A percentile compares a stretch with the other conserved stretches of the same genome.
phyloP scores from a whole-genome alignment of 2,113 vertebrate species.

The Phycodurus eques region DNA sequence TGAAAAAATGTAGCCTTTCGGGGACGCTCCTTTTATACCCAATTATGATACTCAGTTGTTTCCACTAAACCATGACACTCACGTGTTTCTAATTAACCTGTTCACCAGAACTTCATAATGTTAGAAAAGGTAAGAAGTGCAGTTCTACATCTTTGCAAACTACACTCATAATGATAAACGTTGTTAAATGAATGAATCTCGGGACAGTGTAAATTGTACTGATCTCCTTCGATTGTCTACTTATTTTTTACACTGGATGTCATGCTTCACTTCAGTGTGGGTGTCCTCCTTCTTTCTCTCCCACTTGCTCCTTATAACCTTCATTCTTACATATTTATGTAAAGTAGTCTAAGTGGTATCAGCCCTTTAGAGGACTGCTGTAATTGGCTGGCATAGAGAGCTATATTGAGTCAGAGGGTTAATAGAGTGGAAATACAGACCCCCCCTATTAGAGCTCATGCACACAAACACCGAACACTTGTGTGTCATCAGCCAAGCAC shows the following conservation, averaged over 20 bases:
- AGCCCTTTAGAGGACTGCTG: constrained; percentile 50
- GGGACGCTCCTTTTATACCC: too few species aligned
- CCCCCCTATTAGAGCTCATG: constrained; percentile 26
- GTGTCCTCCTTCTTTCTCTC: constrained; percentile 16
- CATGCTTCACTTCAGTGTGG: constrained; percentile 2
- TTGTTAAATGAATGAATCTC: background rate
- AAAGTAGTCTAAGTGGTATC: constrained; percentile 49
- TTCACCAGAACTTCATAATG: too few species aligned
- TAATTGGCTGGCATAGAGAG: constrained; percentile 64
- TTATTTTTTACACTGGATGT: background rate
- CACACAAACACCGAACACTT: constrained; percentile 25
- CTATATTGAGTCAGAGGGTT: constrained; percentile 39
- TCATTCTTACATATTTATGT: constrained; percentile 43
- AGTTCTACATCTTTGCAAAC: background rate
- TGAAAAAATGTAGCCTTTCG: too few species aligned
- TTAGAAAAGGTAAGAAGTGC: background rate
- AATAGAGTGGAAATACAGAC: constrained; percentile 56
- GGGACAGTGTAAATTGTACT: constrained; percentile 18
- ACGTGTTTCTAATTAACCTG: too few species aligned
- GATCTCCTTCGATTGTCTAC: background rate
- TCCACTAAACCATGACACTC: too few species aligned
- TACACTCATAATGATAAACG: background rate
- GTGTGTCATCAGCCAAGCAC: constrained; percentile 58
- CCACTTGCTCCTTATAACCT: constrained; percentile 16
- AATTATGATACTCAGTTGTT: too few species aligned